Percentiles rank a stretch among this genome's conserved stretches.
Conservation (phyloP, 2,113 vertebrate genomes). For the Petrocephalus microphthalmus region DNA sequence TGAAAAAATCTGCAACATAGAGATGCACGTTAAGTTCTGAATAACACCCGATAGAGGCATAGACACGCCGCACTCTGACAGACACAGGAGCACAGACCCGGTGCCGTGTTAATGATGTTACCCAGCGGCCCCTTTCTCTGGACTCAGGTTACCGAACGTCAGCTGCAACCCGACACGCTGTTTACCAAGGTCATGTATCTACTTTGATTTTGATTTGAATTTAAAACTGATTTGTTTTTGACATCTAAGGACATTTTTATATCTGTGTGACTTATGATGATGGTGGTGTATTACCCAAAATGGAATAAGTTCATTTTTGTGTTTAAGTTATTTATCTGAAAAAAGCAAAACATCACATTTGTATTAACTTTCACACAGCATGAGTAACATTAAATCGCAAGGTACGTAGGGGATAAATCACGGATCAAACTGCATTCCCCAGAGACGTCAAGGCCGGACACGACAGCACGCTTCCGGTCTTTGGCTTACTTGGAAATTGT, state of each 20-base stretch:
- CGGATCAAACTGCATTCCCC: neutral
- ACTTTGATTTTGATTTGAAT: neutral
- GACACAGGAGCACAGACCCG: neutral
- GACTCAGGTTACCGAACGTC: slow-evolving; percentile 18
- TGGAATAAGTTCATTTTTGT: neutral
- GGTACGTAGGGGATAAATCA: neutral
- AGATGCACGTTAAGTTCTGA: neutral
- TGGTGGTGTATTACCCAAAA: neutral
- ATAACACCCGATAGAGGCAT: neutral
- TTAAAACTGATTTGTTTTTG: neutral
- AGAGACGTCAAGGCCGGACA: neutral
- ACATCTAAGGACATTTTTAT: neutral
- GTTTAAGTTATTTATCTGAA: too few relatives aligned
- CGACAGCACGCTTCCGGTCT: neutral
- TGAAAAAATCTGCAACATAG: neutral
- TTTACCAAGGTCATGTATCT: slow-evolving; percentile 9
- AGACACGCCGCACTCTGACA: neutral
- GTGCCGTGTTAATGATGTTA: neutral
- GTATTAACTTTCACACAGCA: neutral
- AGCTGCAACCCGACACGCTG: slow-evolving; percentile 14
- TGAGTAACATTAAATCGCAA: neutral
- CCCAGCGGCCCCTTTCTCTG: neutral
- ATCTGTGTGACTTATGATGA: neutral
- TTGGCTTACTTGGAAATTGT: slow-evolving; percentile 9
- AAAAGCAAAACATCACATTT: neutral